Base-by-base conservation (phyloP, 1,140 invertebrate genomes). In the Sipha flava region DNA sequence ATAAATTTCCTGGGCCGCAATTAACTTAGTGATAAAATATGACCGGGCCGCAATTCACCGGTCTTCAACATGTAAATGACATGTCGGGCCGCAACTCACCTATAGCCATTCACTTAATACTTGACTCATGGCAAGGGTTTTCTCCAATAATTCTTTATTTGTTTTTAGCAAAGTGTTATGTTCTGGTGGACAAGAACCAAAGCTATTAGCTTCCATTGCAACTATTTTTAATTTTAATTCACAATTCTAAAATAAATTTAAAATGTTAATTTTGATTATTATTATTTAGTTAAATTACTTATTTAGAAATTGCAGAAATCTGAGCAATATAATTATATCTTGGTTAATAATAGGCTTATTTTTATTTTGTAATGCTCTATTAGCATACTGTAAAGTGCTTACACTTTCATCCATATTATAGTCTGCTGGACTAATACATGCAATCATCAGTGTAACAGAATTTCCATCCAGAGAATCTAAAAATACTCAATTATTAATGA, bases 361-460 rank as follows among this genome's bases (percentile, higher is more conserved):
- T 79, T 98, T 94, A 85, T 99, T 99, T 83, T 95, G 90, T 88
- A 99, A 99, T 52, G 98, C 98, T 82, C 97, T 87, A 85, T 95
- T 93, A 2, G 94, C 93, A 86, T 96, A 96, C 3, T 97, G 89
- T 12, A 99, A 87, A 1, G 98, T 99, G 1, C 96, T 98, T 70
- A 99, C 86, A 0, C 98, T 99, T 87, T 99, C 98, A 85, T 99
- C 98, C 85, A 96, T 99, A 88, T 99, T 99, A 87, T 99, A 97
- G 0, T 94, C 94, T 2, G 97, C 94, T 0, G 98, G 98, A 79
- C 96, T 98, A 84, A 99, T 91, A 29, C 98, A 98, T 37, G 97
- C 97, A 57, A 98, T 94, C 98, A 99, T 99, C 23, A 98, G 95
- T 79, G 98, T 99, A 87, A 95, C 96, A 85, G 95, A 98, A 87